Percentiles rank a stretch among this genome's conserved stretches.
Conservation (phyloP, 2,797 vertebrate genomes). For the Chanos chanos region DNA sequence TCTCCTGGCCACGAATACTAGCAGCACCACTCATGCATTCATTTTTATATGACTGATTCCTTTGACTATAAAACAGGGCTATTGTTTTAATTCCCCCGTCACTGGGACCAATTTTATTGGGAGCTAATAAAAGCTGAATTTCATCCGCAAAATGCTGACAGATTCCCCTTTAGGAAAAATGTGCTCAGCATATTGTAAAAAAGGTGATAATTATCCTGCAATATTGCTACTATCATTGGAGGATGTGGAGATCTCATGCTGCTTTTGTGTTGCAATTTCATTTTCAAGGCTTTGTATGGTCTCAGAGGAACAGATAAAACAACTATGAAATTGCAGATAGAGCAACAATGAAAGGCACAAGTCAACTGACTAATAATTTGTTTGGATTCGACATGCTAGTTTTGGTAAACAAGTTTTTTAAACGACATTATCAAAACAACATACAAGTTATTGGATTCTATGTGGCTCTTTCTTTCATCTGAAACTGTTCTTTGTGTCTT, state of each 20-base stretch:
- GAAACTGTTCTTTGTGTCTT: too few relatives aligned
- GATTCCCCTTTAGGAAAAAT: conserved; percentile 70
- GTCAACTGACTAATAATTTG: too few relatives aligned
- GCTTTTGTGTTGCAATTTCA: conserved; percentile 56
- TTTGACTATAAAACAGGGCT: conserved; percentile 60
- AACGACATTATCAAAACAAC: too few relatives aligned
- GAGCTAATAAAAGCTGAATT: conserved; percentile 72
- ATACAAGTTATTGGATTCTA: too few relatives aligned
- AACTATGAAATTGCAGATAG: conserved; percentile 39
- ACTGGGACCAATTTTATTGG: conserved; percentile 60
- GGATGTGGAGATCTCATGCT: conserved; percentile 59
- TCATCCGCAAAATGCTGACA: conserved; percentile 63
- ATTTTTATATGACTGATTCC: conserved; percentile 63
- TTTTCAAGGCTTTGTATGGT: conserved; percentile 41
- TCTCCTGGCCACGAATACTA: conserved; percentile 44
- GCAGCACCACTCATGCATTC: conserved; percentile 58
- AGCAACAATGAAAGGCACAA: too few relatives aligned
- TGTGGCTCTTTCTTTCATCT: too few relatives aligned
- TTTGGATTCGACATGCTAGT: not conserved
- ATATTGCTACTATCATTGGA: conserved; percentile 72
- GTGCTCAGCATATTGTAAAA: conserved; percentile 68
- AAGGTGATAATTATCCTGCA: conserved; percentile 71
- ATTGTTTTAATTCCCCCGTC: conserved; percentile 62
- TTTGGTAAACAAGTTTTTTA: too few relatives aligned
- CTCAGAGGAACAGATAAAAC: conserved; percentile 29